Evolutionary conservation across 2,888 invertebrate genomes (phyloP), one percentile per base, ranked within the genome.

Genomic region (Sphaerophoria rueppellii): DNA sequence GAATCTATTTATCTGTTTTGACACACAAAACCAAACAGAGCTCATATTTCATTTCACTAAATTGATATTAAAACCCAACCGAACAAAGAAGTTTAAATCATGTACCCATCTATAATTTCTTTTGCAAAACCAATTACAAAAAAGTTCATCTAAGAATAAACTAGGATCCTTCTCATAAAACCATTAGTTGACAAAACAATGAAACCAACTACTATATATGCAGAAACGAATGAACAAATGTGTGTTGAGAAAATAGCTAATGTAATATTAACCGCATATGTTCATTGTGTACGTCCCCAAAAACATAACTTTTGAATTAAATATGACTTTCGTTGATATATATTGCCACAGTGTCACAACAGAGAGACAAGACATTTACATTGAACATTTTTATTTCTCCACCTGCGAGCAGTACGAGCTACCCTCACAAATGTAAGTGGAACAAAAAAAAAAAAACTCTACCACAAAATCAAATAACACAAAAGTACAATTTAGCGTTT

Each of bases 291-390:
- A 65, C 63, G 48, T 65, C 75, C 80, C 71, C 24, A 55, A 71
- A 80, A 80, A 75, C 80, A 83, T 80, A 83, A 72, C 83, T 83
- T 83, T 71, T 80, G 71, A 80, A 83, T 83, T 80, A 83, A 75
- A 83, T 80, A 80, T 72, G 71, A 80, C 71, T 83, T 67, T 57
- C 71, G 60, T 35, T 71, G 70, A 34, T 78, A 74, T 61, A 58
- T 48, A 69, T 48, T 71, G 46, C 58, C 67, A 67, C 65, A 9
- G 58, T n/a, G 48, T 65, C 55, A 74, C 75, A 74, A 43, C 58
- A 65, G 9, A 71, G 74, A 61, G 70, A 74, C 60, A 74, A 65
- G 70, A 46, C 65, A 70, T 79, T 79, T 82, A 74, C 61, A 82
- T 50, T 16, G 73, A 70, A 73, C 67, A 35, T 54, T 14, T 35